Percentiles rank a stretch among this genome's conserved stretches.
phyloP scores from a whole-genome alignment of 2,113 vertebrate genomes.

The Pelecanoides urinatrix region DNA sequence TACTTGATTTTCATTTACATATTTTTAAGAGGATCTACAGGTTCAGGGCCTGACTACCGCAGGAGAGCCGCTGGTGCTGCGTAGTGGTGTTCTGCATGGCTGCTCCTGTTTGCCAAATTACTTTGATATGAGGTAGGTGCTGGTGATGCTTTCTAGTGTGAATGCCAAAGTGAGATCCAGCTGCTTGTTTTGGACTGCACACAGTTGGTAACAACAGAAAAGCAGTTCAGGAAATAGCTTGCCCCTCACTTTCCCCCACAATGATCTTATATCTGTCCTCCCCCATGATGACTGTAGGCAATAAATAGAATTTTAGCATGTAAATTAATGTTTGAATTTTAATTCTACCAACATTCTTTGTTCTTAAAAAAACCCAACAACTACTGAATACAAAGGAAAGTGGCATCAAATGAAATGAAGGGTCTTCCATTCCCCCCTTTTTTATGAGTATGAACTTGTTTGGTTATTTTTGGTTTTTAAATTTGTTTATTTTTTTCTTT shows the following conservation, averaged over 20 bases:
- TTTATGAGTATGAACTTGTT: not conserved
- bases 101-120: accelerated
- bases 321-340: not conserved
- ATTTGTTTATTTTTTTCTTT: not conserved
- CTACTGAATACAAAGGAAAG: not conserved
- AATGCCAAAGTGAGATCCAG: not conserved
- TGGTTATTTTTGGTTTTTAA: not conserved
- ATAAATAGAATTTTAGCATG: not conserved
- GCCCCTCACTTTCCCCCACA: not conserved
- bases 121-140: not conserved
- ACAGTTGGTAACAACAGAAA: not conserved
- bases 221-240: not conserved
- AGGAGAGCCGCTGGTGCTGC: not conserved
- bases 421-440: not conserved
- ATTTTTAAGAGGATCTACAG: not conserved
- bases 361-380: not conserved
- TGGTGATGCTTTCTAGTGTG: not conserved
- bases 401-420: not conserved
- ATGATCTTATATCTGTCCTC: not conserved
- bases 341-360: not conserved
- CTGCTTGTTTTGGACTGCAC: not conserved
- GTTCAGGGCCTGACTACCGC: no score
- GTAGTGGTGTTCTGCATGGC: accelerated
- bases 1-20: not conserved
- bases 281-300: not conserved